Percentiles rank a stretch among this genome's conserved stretches.
phyloP scores from a whole-genome alignment of 35 echinoderm and acorn worm species.

The Apostichopus parvimensis region DNA sequence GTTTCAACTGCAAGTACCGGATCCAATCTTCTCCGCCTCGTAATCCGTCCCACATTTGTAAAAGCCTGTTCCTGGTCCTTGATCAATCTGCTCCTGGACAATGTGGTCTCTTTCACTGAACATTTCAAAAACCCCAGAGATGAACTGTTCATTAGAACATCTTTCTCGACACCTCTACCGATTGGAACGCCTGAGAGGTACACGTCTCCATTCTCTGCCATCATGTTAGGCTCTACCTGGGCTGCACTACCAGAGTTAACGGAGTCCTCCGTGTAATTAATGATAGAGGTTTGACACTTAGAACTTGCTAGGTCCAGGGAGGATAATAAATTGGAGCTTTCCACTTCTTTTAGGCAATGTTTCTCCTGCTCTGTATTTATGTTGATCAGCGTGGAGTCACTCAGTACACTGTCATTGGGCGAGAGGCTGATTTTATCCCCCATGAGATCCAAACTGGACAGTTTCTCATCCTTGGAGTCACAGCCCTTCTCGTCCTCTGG shows the following conservation, averaged over 20 bases:
- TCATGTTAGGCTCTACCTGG: background rate
- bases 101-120: background rate
- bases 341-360: background rate
- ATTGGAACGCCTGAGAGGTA: background rate
- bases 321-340: constrained; percentile 4
- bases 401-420: constrained; percentile 4
- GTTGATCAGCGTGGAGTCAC: background rate
- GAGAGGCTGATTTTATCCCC: background rate
- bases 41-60: constrained; percentile 27
- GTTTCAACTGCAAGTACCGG: constrained; percentile 24
- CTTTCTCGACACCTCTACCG: background rate
- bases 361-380: background rate
- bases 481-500: background rate
- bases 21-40: constrained; percentile 43
- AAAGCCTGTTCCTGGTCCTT: background rate
- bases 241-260: background rate
- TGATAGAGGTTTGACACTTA: background rate
- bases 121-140: background rate
- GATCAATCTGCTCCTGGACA: background rate
- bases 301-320: constrained; percentile 6
- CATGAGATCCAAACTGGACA: background rate
- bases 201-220: background rate
- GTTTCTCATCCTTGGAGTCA: background rate
- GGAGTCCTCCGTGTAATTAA: background rate
- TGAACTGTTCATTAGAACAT: background rate